phyloP scores from a whole-genome alignment of 2,888 invertebrate species.

The Leptura quadrifasciata region DNA sequence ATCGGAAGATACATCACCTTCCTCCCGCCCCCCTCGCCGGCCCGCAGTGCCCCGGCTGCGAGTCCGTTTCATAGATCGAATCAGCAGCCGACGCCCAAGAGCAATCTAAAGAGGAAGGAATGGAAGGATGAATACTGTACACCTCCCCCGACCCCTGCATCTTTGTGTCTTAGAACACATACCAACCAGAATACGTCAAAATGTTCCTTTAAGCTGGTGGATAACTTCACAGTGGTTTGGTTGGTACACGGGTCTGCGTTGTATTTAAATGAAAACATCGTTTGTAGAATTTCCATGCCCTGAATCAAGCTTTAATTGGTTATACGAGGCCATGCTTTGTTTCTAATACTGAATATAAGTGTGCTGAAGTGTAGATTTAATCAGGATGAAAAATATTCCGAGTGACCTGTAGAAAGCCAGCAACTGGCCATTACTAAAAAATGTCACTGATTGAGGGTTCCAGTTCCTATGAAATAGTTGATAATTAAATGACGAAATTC shows the following conservation, averaged over 20 bases:
- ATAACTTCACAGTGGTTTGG: slow-evolving; percentile 1
- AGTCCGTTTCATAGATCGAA: slow-evolving; percentile 47
- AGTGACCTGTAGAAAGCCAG: too few relatives aligned
- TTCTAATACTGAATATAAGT: background rate
- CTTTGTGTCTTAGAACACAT: slow-evolving; percentile 17
- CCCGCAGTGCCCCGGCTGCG: slow-evolving; percentile 36
- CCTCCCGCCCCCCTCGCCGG: slow-evolving; percentile 35
- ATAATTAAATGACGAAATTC: too few relatives aligned
- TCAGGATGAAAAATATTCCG: background rate
- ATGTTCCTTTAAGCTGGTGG: slow-evolving; percentile 8
- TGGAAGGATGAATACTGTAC: slow-evolving; percentile 28
- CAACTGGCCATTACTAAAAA: too few relatives aligned
- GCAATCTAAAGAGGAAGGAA: slow-evolving; percentile 37
- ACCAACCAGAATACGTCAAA: slow-evolving; percentile 24
- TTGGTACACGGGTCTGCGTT: background rate
- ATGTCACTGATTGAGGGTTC: too few relatives aligned
- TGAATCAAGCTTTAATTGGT: background rate
- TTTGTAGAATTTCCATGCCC: background rate
- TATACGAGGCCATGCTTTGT: background rate
- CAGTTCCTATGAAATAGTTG: too few relatives aligned
- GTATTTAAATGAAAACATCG: background rate
- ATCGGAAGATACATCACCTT: slow-evolving; percentile 60
- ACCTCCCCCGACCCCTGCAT: slow-evolving; percentile 17
- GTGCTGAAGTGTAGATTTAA: background rate
- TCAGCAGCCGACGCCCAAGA: slow-evolving; percentile 47